phyloP scores from a whole-genome alignment of 2,113 vertebrate genomes.

The Psammodynastes pulverulentus region DNA sequence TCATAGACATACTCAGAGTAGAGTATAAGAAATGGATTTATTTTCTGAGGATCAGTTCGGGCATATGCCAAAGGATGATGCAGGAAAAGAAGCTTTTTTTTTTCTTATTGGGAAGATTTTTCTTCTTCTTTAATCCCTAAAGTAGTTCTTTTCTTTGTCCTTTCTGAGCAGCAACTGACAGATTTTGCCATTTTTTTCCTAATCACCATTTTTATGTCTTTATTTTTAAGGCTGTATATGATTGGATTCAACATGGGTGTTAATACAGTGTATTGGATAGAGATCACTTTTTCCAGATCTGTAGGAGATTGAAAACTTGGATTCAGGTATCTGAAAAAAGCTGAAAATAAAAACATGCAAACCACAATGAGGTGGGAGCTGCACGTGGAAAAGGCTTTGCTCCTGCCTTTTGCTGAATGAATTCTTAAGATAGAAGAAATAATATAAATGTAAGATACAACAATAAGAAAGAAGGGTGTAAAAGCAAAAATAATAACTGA shows the following conservation, averaged over 20 bases:
- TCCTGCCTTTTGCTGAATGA: neutral
- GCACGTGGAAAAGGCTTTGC: constrained; percentile 34
- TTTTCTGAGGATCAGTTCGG: neutral
- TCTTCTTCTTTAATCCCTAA: neutral
- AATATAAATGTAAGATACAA: constrained; percentile 23
- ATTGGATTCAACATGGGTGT: constrained; percentile 38
- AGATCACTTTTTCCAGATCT: neutral
- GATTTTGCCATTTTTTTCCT: neutral
- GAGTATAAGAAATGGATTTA: neutral
- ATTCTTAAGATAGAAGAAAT: constrained; percentile 14
- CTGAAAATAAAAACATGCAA: constrained; percentile 18
- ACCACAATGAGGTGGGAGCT: constrained; percentile 21
- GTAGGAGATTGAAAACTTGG: neutral
- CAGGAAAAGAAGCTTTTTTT: neutral
- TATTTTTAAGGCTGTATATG: constrained; percentile 50
- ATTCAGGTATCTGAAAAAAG: constrained; percentile 17
- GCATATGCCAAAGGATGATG: neutral
- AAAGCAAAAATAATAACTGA: neutral
- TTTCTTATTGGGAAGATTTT: neutral
- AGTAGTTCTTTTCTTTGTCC: neutral
- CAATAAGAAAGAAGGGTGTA: neutral
- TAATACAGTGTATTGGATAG: neutral
- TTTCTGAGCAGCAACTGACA: neutral
- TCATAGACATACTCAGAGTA: neutral
- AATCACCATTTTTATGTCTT: constrained; percentile 31